Percentiles rank a stretch among this genome's conserved stretches.
These are phyloP conservation scores for Poecilia latipinna DNA, from an alignment of 2,113 vertebrate species.

Conservation along the genomic window DNA sequence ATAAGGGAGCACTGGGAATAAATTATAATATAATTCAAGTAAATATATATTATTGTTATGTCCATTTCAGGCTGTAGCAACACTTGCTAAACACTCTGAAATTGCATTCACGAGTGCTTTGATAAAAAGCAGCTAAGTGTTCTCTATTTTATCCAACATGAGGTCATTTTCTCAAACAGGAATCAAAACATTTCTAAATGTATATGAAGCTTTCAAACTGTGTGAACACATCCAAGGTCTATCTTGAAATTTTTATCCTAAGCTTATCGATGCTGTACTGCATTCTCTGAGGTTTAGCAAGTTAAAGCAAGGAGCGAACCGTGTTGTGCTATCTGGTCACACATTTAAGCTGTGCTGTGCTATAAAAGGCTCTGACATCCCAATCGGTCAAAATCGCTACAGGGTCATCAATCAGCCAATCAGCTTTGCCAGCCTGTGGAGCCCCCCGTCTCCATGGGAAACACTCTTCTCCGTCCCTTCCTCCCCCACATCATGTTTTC, in stretches of 20 bases:
- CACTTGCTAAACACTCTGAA: conserved; percentile 16
- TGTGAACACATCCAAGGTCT: conserved; percentile 22
- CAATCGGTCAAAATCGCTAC: conserved; percentile 56
- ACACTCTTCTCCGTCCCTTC: conserved; percentile 41
- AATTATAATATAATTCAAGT: not conserved
- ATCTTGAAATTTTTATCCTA: not conserved
- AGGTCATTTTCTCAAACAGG: conserved; percentile 1
- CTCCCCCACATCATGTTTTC: conserved; percentile 42
- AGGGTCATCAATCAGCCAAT: conserved; percentile 68
- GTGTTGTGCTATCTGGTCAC: conserved; percentile 19
- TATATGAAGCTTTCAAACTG: conserved; percentile 23
- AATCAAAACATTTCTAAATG: not conserved
- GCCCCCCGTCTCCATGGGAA: conserved; percentile 58
- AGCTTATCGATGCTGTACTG: not conserved
- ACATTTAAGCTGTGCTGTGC: conserved; percentile 33
- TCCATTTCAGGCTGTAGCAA: conserved; percentile 17
- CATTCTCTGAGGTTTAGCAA: conserved; percentile 10
- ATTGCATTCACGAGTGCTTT: conserved; percentile 19
- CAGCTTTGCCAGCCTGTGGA: conserved; percentile 37
- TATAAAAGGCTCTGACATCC: conserved; percentile 56
- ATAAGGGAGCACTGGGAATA: not conserved
- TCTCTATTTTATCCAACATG: conserved; percentile 1
- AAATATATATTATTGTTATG: not conserved
- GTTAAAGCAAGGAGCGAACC: not conserved
- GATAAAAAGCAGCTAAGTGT: conserved; percentile 1